Conservation (phyloP, 2,113 vertebrate species). For the Gymnogyps californianus region DNA sequence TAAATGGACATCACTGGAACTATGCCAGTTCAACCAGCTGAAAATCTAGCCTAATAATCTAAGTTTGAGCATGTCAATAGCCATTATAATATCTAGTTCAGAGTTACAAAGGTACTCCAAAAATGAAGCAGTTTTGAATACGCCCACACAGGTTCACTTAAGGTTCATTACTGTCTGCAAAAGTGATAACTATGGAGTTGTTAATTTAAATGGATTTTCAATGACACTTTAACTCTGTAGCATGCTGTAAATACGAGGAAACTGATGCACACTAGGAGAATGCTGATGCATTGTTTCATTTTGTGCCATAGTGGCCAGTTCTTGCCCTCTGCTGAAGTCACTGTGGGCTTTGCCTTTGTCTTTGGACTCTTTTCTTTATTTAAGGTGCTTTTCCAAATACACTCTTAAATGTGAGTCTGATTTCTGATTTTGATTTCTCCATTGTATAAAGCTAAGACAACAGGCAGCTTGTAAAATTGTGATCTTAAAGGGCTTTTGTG, state of each 20-base stretch:
- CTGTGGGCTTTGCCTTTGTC: not conserved
- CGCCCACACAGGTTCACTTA: not conserved
- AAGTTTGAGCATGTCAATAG: slow-evolving; percentile 37
- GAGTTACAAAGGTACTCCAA: slow-evolving; percentile 2
- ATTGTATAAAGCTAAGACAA: not conserved
- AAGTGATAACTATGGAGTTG: slow-evolving; percentile 9
- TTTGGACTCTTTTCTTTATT: not conserved
- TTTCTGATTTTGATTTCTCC: not conserved
- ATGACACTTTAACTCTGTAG: not conserved
- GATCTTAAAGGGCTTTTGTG: not conserved
- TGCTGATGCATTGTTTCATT: not conserved
- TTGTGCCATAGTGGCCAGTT: not conserved
- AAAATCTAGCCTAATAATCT: slow-evolving; percentile 57
- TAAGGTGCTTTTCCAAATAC: not conserved
- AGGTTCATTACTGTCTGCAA: slow-evolving; percentile 18
- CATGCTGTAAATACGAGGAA: not conserved
- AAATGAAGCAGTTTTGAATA: not conserved
- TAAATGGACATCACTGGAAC: slow-evolving; percentile 31
- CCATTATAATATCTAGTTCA: slow-evolving; percentile 33
- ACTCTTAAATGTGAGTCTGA: not conserved
- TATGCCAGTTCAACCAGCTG: slow-evolving; percentile 37
- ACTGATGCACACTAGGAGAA: not conserved
- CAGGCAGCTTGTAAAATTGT: not conserved
- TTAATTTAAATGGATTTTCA: slow-evolving; percentile 33
- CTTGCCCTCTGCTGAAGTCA: not conserved